Evolutionary conservation across 1,140 invertebrate genomes (phyloP).

Genomic region (Colletes latitarsis): DNA sequence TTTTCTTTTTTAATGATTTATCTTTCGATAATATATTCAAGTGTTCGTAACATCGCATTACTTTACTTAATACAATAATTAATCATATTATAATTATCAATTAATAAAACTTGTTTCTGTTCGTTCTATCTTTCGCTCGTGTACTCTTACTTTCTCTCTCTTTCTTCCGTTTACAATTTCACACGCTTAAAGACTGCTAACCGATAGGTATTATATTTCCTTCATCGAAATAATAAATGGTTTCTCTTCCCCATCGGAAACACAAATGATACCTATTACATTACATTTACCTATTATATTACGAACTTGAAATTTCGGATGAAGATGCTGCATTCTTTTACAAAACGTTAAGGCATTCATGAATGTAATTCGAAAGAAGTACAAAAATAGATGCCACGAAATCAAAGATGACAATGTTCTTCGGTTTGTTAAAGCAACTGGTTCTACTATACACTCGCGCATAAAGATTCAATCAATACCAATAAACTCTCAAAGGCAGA

Average conservation of each 20-base stretch:
- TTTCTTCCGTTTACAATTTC: slow-evolving; percentile 27
- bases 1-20: slow-evolving; percentile 42
- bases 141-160: slow-evolving; percentile 54
- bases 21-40: slow-evolving; percentile 66
- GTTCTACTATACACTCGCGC: slow-evolving; percentile 30
- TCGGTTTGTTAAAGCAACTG: slow-evolving; percentile 32
- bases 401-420: slow-evolving; percentile 34
- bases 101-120: slow-evolving; percentile 76
- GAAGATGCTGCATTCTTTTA: slow-evolving; percentile 46
- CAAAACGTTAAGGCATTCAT: slow-evolving; percentile 45
- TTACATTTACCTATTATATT: slow-evolving; percentile 15
- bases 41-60: slow-evolving; percentile 70
- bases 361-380: slow-evolving; percentile 35
- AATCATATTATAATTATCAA: slow-evolving; percentile 75
- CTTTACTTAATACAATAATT: slow-evolving; percentile 77
- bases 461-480: slow-evolving; percentile 32
- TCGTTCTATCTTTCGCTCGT: slow-evolving; percentile 54
- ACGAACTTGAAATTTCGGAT: slow-evolving; percentile 33
- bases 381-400: slow-evolving; percentile 44
- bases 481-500: background rate
- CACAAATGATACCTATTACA: slow-evolving; percentile 34
- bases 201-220: slow-evolving; percentile 17
- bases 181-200: slow-evolving; percentile 39
- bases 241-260: slow-evolving; percentile 31
- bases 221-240: slow-evolving; percentile 47